Evolutionary conservation across 1,140 invertebrate genomes (phyloP), one percentile per base, ranked within the genome.

Genomic region (Hetaerina americana): DNA sequence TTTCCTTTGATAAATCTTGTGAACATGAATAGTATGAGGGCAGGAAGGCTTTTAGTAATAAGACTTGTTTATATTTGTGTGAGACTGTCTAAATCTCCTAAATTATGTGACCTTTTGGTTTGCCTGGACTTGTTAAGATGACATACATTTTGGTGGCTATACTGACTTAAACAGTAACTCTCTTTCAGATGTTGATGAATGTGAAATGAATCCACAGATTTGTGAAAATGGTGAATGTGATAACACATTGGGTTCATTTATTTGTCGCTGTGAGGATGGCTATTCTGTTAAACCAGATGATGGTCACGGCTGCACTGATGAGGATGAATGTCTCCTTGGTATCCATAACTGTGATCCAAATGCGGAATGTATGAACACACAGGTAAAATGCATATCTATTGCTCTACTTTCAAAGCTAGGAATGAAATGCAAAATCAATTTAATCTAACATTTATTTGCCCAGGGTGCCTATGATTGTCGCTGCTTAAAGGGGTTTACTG

Each of bases 241-340:
- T 66, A 95, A 96, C 76, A 92, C 89, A 0, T 85, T 92, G n/a
- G 93, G 93, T 0, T 92, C 92, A 0, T 95, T 90, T 80, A 83
- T 86, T 29, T 95, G 93, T 75, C 85, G 87, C 8, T 87, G 87
- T 82, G 83, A 92, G 73, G 87, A 90, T 75, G 92, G 92, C 6
- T 94, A 92, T 80, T 92, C 90, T n/a, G 89, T 91, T 12, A 91
- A 92, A 80, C 87, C 87, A 0, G 88, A 90, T 69, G 83, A 84
- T 22, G 89, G 88, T 0, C 85, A 88, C 0, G 85, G 86, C 15
- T 93, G 91, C 75, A 87, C 87, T 18, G 93, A 95, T 79, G 91
- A 93, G 73, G 91, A 96, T 79, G 93, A 95, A 78, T 96, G 93
- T 80, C 74, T 80, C 15, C 78, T 91, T n/a, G 89, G 89, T 28